Conservation (phyloP, 2,113 vertebrate genomes). For the Callithrix jacchus region DNA sequence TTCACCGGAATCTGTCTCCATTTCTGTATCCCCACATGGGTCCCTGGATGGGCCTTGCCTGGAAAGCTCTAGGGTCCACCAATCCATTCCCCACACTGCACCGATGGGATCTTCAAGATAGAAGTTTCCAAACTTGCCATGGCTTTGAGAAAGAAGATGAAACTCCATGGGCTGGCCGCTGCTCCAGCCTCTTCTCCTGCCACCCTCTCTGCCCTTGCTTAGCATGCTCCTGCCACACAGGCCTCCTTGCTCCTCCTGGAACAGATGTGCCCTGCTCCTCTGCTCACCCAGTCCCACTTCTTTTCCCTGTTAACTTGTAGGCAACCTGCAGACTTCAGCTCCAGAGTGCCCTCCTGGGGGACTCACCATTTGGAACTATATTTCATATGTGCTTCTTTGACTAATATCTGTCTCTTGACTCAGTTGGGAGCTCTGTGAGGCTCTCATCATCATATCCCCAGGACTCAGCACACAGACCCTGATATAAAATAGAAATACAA, state of each 20-base stretch:
- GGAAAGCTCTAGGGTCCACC: background rate
- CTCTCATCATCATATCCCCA: background rate
- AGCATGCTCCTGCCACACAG: rapidly evolving
- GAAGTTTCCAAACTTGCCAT: background rate
- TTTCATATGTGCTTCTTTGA: background rate
- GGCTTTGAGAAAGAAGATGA: background rate
- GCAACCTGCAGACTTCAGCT: background rate
- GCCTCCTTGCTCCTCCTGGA: background rate
- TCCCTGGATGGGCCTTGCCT: background rate
- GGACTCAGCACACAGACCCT: background rate
- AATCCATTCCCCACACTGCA: background rate
- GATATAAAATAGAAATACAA: background rate
- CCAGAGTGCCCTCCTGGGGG: rapidly evolving
- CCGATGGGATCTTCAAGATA: background rate
- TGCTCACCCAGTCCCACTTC: too few relatives aligned
- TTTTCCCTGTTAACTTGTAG: background rate
- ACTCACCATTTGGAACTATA: background rate
- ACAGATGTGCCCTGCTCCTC: background rate
- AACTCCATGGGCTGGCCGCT: background rate
- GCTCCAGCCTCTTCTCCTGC: background rate
- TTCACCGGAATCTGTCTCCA: background rate
- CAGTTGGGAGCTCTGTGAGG: background rate
- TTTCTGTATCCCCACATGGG: background rate
- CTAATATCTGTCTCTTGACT: background rate
- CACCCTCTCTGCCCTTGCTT: too few relatives aligned